Evolutionary conservation across 2,888 invertebrate species (phyloP), one percentile per base, ranked within the genome.

Genomic region (Chaetogeoica ovagalla): DNA sequence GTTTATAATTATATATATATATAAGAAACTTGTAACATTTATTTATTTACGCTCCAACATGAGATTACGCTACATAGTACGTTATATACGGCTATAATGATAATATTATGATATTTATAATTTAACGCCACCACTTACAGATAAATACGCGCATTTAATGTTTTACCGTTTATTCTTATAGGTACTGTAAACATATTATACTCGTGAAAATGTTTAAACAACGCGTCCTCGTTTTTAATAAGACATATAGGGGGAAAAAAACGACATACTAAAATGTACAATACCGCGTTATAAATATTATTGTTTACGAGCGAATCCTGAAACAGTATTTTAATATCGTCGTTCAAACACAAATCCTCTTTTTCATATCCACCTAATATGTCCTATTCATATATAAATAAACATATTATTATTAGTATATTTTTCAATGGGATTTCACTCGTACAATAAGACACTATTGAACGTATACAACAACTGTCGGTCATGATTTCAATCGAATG

Each of bases 401-500:
- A n/a, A 59, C n/a, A n/a, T 1, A 30, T 30, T 30, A 30, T 30
- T 30, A 30, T 30, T 30, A 30, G 30, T 19, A 59, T 62, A 39
- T 21, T 70, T 60, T 77, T 71, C 23, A 37, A 79, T 79, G 37
- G 65, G 57, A 71, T 79, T 71, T 63, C 37, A 79, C 63, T 79
- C 71, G 57, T 43, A 65, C 63, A n/a, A n/a, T n/a, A n/a, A n/a
- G 43, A 71, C 21, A 62, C 0, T 19, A 5, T 66, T 75, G 66
- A 75, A 66, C 66, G 39, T 30, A 4, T 30, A 30, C 30, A 30
- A 52, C 71, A 71, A 43, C 55, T 13, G 59, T 23, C 59, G 39
- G 57, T 79, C 79, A 63, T 79, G 79, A 79, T 55, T 79, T 23
- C 55, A 57, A 71, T 79, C 71, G 71, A 43, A 71, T 79, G n/a